Conservation (phyloP, 1,140 invertebrate genomes). For the Armadillidium nasatum region DNA sequence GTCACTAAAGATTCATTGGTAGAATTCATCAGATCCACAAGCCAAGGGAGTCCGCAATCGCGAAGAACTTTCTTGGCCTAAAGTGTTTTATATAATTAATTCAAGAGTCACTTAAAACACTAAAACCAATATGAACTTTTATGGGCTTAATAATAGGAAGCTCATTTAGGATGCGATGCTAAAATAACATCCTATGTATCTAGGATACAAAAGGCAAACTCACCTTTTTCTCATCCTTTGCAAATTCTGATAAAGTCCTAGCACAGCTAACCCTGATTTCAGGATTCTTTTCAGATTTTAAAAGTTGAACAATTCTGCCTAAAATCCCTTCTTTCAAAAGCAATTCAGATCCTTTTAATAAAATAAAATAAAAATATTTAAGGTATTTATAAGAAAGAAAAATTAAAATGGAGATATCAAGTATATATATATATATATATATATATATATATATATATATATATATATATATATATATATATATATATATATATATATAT, state of each 20-base stretch:
- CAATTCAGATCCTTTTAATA: slow-evolving; percentile 33
- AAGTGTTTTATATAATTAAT: too few species aligned
- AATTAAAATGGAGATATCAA: too few species aligned
- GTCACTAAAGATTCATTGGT: slow-evolving; percentile 66
- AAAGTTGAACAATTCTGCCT: slow-evolving; percentile 31
- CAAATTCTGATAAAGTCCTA: slow-evolving; percentile 34
- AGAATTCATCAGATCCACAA: slow-evolving; percentile 74
- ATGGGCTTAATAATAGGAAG: too few species aligned
- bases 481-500: too few species aligned
- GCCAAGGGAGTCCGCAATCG: slow-evolving; percentile 75
- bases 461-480: too few species aligned
- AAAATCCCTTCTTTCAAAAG: slow-evolving; percentile 35
- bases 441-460: too few species aligned
- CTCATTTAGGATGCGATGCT: too few species aligned
- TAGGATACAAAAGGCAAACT: background rate
- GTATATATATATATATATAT: too few species aligned
- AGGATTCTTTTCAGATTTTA: slow-evolving; percentile 36
- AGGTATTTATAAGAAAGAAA: too few species aligned
- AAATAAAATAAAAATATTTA: background rate
- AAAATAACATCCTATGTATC: background rate
- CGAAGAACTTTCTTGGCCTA: slow-evolving; percentile 61
- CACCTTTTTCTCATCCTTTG: slow-evolving; percentile 32
- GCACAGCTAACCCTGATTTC: slow-evolving; percentile 38
- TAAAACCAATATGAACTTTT: too few species aligned
- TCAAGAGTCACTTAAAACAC: too few species aligned